Evolutionary conservation across 2,797 vertebrate species (phyloP).

Genomic region (Centropyge bicolor): DNA sequence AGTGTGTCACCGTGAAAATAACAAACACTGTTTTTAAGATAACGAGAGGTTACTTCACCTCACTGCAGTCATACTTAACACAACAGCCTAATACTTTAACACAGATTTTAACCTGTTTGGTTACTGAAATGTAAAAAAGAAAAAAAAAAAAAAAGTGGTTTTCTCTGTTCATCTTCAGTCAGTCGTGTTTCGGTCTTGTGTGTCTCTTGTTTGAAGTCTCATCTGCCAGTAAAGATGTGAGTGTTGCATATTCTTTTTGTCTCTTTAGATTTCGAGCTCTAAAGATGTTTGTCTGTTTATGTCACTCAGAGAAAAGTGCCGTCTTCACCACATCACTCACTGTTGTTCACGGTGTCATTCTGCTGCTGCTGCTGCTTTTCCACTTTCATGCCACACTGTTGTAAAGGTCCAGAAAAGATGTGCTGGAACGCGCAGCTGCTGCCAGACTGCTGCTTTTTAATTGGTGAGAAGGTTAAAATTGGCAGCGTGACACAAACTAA

Average conservation of each 20-base stretch:
- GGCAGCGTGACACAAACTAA: neutral
- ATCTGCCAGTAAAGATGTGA: neutral
- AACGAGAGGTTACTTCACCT: neutral
- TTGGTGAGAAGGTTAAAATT: neutral
- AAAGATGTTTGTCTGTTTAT: neutral
- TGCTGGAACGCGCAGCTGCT: neutral
- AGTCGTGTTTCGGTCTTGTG: neutral
- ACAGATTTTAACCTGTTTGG: neutral
- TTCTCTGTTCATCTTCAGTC: slow-evolving; percentile 4
- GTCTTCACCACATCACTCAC: neutral
- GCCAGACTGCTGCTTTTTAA: neutral
- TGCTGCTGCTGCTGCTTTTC: neutral
- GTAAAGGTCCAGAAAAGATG: neutral
- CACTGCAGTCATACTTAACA: slow-evolving; percentile 26
- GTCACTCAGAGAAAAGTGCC: neutral
- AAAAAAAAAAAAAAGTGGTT: neutral
- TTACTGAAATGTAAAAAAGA: neutral
- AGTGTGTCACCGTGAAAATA: neutral
- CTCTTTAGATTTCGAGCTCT: neutral
- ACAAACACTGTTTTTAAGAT: neutral
- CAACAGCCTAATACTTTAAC: neutral
- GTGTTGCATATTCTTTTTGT: neutral
- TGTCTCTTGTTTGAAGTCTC: slow-evolving; percentile 1
- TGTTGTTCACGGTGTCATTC: neutral
- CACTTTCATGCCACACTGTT: slow-evolving; percentile 6